Base-by-base conservation (phyloP, 2,797 vertebrate genomes). In the Girardinus metallicus region DNA sequence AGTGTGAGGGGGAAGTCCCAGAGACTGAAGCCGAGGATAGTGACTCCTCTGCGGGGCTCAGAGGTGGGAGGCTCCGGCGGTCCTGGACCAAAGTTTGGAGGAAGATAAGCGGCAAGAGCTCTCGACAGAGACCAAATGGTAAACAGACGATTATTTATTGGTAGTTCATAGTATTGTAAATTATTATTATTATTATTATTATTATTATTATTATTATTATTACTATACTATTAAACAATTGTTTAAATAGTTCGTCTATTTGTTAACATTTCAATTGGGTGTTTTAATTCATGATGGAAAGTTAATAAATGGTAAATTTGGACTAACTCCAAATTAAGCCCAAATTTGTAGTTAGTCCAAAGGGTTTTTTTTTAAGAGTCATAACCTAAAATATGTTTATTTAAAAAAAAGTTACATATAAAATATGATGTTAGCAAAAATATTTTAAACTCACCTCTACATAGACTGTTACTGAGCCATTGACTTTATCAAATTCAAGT, bases 1-100 rank as follows among this genome's bases (percentile, higher is more conserved):
- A 1, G 5, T 5, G 43, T 11, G 18, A 6, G 55, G 74, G 8
- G 79, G 31, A 80, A 11, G 12, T 15, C 0, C 39, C 49, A 0
- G 80, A 55, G 5, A 74, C 6, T 44, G 39, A n/a, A 31, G 77
- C 76, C 86, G 84, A 80, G 49, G 82, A 90, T 44, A 46, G 80
- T 2, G 82, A 78, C 73, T 73, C 75, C 0, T 72, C 77, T 31
- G 2, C 76, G 18, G 81, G 3, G 6, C 43, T 81, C 4, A 79
- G 86, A 74, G 80, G 86, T 8, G 84, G 82, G 26, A 89, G 51
- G 70, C n/a, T 94, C 64, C 88, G 93, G 83, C 70, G 82, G 47
- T 79, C 82, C 0, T 82, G 77, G 66, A 81, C 6, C 49, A 92
- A 90, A 80, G 79, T 90, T 29, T 93, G 92, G 91, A 12, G 46